A percentile compares a stretch with the other conserved stretches of the same genome.
Conservation (phyloP, 1,140 invertebrate genomes). For the Aphelenchoides besseyi region DNA sequence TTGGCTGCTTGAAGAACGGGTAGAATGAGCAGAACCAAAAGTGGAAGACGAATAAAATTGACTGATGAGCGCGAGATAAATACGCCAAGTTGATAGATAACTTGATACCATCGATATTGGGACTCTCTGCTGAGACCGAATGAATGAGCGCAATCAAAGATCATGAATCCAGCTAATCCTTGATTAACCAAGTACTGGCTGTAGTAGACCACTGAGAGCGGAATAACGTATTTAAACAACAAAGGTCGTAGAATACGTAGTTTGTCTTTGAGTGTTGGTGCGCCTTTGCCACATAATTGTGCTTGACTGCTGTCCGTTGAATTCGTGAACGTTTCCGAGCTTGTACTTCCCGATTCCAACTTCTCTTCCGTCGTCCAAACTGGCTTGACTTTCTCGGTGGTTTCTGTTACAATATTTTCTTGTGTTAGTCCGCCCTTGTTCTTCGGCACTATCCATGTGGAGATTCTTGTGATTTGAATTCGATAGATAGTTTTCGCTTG, state of each 20-base stretch:
- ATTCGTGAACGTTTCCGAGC: not conserved
- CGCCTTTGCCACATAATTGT: not conserved
- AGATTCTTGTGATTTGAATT: slow-evolving; percentile 18
- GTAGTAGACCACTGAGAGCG: slow-evolving; percentile 76
- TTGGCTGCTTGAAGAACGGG: slow-evolving; percentile 65
- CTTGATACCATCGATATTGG: slow-evolving; percentile 80
- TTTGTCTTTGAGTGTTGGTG: slow-evolving; percentile 1
- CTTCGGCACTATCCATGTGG: slow-evolving; percentile 41
- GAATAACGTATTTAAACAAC: slow-evolving; percentile 76
- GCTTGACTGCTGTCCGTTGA: not conserved
- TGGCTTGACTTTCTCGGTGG: not conserved
- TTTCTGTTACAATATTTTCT: not conserved
- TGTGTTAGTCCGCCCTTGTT: slow-evolving; percentile 6
- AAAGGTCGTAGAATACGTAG: slow-evolving; percentile 32
- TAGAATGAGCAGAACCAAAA: slow-evolving; percentile 74
- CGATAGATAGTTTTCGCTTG: slow-evolving; percentile 22
- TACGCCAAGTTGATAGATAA: slow-evolving; percentile 81
- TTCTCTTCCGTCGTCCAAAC: not conserved
- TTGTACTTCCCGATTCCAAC: not conserved
- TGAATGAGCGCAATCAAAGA: slow-evolving; percentile 49
- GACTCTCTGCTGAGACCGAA: slow-evolving; percentile 28
- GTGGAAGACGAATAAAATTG: slow-evolving; percentile 69
- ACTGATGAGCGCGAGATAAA: slow-evolving; percentile 81
- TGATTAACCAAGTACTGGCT: slow-evolving; percentile 89
- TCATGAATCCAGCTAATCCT: slow-evolving; percentile 70